Evolutionary conservation across 2,113 vertebrate genomes (phyloP), one percentile per base, ranked within the genome.

Genomic region (Calidris pygmaea): DNA sequence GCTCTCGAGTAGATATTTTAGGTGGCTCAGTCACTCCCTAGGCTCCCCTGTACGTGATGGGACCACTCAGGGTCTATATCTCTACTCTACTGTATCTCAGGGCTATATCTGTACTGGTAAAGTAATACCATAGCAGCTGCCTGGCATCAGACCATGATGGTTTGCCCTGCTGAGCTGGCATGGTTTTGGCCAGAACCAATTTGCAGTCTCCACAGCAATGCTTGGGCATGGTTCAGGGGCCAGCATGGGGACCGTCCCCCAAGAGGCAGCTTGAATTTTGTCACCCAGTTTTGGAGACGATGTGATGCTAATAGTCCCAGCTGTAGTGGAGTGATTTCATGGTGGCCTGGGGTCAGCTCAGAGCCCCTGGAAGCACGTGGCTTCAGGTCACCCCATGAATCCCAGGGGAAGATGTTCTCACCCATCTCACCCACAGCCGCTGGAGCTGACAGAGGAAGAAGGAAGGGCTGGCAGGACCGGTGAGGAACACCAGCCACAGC

Each of bases 281-380:
- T 45, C n/a, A n/a, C 48, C 11, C 4, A 3, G 32, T 78, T 93
- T 70, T 65, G 74, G 60, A 75, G 65, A 52, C 8, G 2, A 0
- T 55, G 59, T n/a, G 29, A 35, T 48, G 80, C 41, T 55, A 58
- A 3, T 12, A 59, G 27, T 12, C 4, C 5, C 19, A 21, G 9
- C 26, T 60, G 12, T 35, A 47, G 65, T 3, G 60, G 52, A 15
- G 5, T 6, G 8, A 18, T 81, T 87, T 78, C 39, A 48, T 0
- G 1, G 2, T 32, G 22, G 43, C 21, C 19, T 1, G 2, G 45
- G 21, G 17, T 11, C 60, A 50, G 18, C 39, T 89, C 45, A 22
- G 59, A 77, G 35, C 45, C 13, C 59, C 6, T 1, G 1, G 14
- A 71, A 30, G 10, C 45, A 50, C 34, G 9, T 0, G 0, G 77